These are phyloP conservation scores for Columba livia DNA, from an alignment of 2,113 vertebrate species.

Conservation along the genomic window DNA sequence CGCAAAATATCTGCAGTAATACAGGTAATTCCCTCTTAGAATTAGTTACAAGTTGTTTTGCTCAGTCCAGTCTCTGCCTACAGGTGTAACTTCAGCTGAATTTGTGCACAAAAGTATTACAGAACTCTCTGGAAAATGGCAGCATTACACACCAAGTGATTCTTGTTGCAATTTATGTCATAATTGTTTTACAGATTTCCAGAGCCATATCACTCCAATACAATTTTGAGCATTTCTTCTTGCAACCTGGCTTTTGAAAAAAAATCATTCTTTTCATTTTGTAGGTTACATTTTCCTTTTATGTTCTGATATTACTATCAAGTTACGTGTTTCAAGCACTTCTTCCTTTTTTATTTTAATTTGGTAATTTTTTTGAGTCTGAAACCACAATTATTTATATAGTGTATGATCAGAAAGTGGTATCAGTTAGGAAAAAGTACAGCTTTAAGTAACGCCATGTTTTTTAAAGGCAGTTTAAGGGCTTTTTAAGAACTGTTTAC, in stretches of 20 bases:
- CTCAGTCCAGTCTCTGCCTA: background rate
- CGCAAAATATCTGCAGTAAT: background rate
- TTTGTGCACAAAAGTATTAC: background rate
- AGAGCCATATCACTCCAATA: background rate
- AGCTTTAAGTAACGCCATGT: background rate
- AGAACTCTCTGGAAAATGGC: background rate
- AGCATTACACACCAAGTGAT: background rate
- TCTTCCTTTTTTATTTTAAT: background rate
- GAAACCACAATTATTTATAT: background rate
- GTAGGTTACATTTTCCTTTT: background rate
- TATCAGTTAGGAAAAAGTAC: background rate
- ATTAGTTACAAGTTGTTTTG: background rate
- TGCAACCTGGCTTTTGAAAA: background rate
- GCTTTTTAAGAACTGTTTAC: constrained; percentile 67
- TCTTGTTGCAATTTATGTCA: background rate
- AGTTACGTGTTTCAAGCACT: background rate
- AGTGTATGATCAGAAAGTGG: background rate
- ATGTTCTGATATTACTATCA: background rate
- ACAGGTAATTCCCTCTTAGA: background rate
- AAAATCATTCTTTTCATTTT: background rate
- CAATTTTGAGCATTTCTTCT: background rate
- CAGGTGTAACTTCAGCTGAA: background rate
- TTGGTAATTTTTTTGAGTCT: background rate
- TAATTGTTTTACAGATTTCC: background rate
- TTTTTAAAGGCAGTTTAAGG: constrained; percentile 4